Base-by-base conservation (phyloP, 2,888 invertebrate genomes). In the Pristionchus entomophagus region DNA sequence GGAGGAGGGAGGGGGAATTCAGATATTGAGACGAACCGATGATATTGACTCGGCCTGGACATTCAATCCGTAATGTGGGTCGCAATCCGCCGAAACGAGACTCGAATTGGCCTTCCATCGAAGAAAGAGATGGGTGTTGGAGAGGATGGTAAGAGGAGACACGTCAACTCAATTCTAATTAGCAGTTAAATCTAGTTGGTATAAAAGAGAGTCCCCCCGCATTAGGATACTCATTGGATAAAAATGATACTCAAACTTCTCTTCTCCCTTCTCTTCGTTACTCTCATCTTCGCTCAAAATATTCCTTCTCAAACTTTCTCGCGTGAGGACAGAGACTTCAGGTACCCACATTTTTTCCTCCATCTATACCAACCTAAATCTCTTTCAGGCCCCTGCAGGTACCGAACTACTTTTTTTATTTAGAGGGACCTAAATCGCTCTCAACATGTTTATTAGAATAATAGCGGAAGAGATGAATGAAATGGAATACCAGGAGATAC, bases 11-110 rank as follows among this genome's bases (percentile, higher is more conserved):
- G n/a, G n/a, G n/a, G n/a, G n/a, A n/a, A n/a, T n/a, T n/a, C n/a
- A n/a, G n/a, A n/a, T n/a, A n/a, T n/a, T n/a, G n/a, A 69, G n/a
- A 12, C 38, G 26, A 29, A 45, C 65, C 65, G 26, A 32, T 99
- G 87, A 99, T 95, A 94, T 99, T 99, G 0, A 99, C 98, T 93
- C 99, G 89, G 51, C 95, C 95, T 14, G 95, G 95, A 82, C 95
- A 94, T 87, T 95, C 91, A n/a, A 94, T 94, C 87, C 93, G 84
- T 86, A 91, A 93, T 10, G 88, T 80, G 17, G 94, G 73, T 26
- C 35, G 56, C 29, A 51, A 22, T 22, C 87, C 86, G n/a, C n/a
- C n/a, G 53, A 84, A 87, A n/a, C 65, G 62, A 17, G 29, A 22
- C 53, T 86, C 81, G 84, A 83, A 87, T 26, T 29, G 45, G 35